Percentiles rank a stretch among this genome's conserved stretches.
Evolutionary conservation across 2,797 vertebrate genomes (phyloP).

Genomic region (Stomatorhinus walkeri): DNA sequence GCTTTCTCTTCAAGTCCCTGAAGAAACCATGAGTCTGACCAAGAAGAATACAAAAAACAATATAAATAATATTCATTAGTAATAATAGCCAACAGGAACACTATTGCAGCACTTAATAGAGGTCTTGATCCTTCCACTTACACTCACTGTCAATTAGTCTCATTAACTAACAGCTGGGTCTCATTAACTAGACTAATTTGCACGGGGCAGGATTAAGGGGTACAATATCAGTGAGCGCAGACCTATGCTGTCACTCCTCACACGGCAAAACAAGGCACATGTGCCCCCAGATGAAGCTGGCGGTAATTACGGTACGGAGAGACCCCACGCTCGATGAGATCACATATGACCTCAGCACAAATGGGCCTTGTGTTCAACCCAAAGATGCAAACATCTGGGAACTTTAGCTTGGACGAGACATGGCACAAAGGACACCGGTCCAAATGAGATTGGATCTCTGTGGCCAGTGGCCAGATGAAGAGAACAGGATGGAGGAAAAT

Average conservation of each 20-base stretch:
- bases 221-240: background rate
- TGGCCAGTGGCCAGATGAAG: background rate
- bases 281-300: background rate
- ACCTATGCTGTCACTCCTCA: background rate
- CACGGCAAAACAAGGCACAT: background rate
- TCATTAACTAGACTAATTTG: background rate
- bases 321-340: background rate
- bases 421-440: background rate
- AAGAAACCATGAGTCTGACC: background rate
- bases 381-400: constrained; percentile 5
- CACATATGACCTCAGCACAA: background rate
- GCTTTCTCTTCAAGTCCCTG: background rate
- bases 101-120: background rate
- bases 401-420: background rate
- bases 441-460: background rate
- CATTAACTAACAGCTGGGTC: background rate
- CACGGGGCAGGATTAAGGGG: background rate
- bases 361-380: constrained; percentile 2
- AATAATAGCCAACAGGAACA: background rate
- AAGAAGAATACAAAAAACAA: background rate
- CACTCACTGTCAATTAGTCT: background rate
- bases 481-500: background rate
- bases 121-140: background rate
- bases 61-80: background rate
- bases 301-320: background rate